Evolutionary conservation across 2,888 invertebrate genomes (phyloP).

Genomic region (Neoaliturus tenellus): DNA sequence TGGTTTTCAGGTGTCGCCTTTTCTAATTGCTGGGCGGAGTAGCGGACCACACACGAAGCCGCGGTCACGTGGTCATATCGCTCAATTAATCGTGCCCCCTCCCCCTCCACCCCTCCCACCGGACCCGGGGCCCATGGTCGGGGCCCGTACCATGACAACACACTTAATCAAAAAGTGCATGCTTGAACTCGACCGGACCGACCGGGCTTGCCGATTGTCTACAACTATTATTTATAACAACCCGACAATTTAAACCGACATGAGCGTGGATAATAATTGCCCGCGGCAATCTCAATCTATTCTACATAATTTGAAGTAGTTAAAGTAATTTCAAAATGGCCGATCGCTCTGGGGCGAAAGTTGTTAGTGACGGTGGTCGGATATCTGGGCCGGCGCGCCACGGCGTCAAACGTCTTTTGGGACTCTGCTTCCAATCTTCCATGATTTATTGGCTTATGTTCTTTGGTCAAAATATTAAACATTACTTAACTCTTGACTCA

Average conservation of each 20-base stretch:
- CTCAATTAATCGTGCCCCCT: conserved; percentile 56
- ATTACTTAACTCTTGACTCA: no score
- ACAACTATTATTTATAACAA: conserved; percentile 48
- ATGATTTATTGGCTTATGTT: background rate
- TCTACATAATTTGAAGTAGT: conserved; percentile 50
- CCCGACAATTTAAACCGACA: conserved; percentile 50
- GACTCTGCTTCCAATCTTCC: background rate
- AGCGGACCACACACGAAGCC: conserved; percentile 22
- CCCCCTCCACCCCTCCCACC: conserved; percentile 23
- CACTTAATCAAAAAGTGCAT: conserved; percentile 58
- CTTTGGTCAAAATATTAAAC: no score
- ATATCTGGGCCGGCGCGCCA: background rate
- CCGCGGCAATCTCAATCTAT: conserved; percentile 43
- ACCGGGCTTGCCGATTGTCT: conserved; percentile 34
- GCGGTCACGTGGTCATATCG: conserved; percentile 55
- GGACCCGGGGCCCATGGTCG: background rate
- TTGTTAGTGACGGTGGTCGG: conserved; percentile 22
- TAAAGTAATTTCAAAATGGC: conserved; percentile 51
- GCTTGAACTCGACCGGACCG: conserved; percentile 1
- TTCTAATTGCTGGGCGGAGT: conserved; percentile 21
- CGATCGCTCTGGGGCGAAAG: conserved; percentile 22
- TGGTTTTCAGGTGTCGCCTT: conserved; percentile 51
- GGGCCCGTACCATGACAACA: conserved; percentile 42
- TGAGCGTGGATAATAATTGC: conserved; percentile 33
- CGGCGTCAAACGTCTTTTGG: background rate